Evolutionary conservation across 2,888 invertebrate species (phyloP).

Genomic region (Caradrina kadenii): DNA sequence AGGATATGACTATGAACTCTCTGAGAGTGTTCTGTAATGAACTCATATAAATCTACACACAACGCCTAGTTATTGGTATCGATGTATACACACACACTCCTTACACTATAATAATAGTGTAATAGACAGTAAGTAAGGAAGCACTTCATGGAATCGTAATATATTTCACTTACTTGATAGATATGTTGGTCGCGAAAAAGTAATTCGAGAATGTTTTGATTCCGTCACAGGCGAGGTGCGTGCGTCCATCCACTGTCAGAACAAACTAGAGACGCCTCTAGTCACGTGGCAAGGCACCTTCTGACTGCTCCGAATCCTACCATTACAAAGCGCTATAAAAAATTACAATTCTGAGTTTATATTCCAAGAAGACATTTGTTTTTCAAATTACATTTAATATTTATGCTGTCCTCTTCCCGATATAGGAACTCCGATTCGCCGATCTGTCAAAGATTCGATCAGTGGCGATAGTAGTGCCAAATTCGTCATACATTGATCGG

Average conservation of each 20-base stretch:
- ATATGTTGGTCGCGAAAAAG: slow-evolving; percentile 13
- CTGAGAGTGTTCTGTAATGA: background rate
- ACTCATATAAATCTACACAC: background rate
- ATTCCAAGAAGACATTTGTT: slow-evolving; percentile 57
- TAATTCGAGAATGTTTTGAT: slow-evolving; percentile 20
- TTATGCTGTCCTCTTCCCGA: slow-evolving; percentile 59
- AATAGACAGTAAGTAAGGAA: background rate
- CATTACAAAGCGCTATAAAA: slow-evolving; percentile 48
- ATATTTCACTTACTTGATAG: slow-evolving; percentile 31
- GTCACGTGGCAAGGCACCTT: slow-evolving; percentile 72
- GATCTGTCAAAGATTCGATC: slow-evolving; percentile 14
- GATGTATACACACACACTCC: background rate
- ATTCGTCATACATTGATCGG: slow-evolving; percentile 37
- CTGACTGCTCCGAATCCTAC: slow-evolving; percentile 67
- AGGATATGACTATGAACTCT: too few relatives aligned
- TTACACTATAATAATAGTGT: background rate
- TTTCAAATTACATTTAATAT: slow-evolving; percentile 64
- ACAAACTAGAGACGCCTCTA: slow-evolving; percentile 55
- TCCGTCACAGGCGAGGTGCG: slow-evolving; percentile 11
- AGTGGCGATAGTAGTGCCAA: slow-evolving; percentile 1
- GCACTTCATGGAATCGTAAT: slow-evolving; percentile 9
- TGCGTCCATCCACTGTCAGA: slow-evolving; percentile 16
- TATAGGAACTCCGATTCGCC: background rate
- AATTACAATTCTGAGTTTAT: slow-evolving; percentile 67
- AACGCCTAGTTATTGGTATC: background rate